Evolutionary conservation across 1,140 invertebrate species (phyloP).

Genomic region (Drosophila cardini): DNA sequence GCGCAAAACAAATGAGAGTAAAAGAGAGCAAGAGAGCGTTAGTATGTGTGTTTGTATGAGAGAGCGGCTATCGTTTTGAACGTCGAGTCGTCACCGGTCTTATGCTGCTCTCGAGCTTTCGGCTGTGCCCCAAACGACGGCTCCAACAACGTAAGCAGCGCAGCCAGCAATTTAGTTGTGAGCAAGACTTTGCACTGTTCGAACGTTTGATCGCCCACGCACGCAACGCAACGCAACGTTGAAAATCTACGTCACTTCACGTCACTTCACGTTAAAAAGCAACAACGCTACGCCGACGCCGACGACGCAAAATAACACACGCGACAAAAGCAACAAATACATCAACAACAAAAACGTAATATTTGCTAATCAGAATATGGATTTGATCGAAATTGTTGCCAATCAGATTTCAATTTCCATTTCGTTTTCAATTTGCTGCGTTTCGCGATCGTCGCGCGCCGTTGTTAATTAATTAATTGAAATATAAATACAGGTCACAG

Average conservation of each 20-base stretch:
- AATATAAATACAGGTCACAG: slow-evolving; percentile 45
- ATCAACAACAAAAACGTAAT: slow-evolving; percentile 13
- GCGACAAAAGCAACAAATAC: slow-evolving; percentile 40
- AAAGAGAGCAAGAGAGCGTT: background rate
- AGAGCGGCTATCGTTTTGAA: background rate
- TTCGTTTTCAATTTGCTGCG: slow-evolving; percentile 32
- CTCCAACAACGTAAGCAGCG: slow-evolving; percentile 27
- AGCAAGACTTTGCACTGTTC: slow-evolving; percentile 61
- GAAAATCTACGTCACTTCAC: background rate
- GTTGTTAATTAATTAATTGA: slow-evolving; percentile 69
- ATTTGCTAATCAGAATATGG: slow-evolving; percentile 36
- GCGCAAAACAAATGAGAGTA: slow-evolving; percentile 27
- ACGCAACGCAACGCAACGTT: slow-evolving; percentile 31
- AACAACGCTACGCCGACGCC: slow-evolving; percentile 34
- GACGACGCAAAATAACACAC: slow-evolving; percentile 33
- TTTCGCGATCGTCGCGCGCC: slow-evolving; percentile 60
- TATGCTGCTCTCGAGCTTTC: slow-evolving; percentile 43
- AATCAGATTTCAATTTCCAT: slow-evolving; percentile 36
- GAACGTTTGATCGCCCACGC: slow-evolving; percentile 48
- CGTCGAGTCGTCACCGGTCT: slow-evolving; percentile 36
- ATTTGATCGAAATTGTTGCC: slow-evolving; percentile 6
- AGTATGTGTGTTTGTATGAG: too few species aligned
- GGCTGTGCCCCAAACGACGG: slow-evolving; percentile 16
- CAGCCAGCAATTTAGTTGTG: slow-evolving; percentile 53
- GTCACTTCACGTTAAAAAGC: slow-evolving; percentile 7